Evolutionary conservation across 2,113 vertebrate genomes (phyloP).

Genomic region (Ovibos moschatus): DNA sequence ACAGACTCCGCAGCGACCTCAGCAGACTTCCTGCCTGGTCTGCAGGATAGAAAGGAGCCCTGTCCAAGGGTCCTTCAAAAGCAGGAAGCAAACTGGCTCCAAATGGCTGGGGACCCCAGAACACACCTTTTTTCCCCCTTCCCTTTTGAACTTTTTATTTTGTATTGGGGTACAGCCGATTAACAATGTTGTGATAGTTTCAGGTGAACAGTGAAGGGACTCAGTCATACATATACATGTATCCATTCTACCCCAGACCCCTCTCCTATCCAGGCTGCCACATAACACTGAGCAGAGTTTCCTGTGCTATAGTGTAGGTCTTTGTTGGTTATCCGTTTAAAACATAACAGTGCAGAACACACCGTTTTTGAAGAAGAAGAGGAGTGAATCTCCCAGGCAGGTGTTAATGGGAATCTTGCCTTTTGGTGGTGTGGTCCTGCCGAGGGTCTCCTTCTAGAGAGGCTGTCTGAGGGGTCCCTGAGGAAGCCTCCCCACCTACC

Average conservation of each 20-base stretch:
- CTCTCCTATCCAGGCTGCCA: not conserved
- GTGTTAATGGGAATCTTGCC: not conserved
- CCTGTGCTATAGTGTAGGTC: not conserved
- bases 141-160: not conserved
- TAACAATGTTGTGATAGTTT: not conserved
- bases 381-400: rapidly evolving
- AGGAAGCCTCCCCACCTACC: too few species aligned
- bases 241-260: not conserved
- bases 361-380: not conserved
- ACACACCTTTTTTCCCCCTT: not conserved
- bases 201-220: not conserved
- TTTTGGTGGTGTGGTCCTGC: not conserved
- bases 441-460: not conserved
- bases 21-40: rapidly evolving
- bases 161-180: not conserved
- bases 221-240: not conserved
- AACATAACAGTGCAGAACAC: not conserved
- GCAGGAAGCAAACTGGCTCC: not conserved
- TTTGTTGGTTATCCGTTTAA: not conserved
- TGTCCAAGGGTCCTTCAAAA: not conserved
- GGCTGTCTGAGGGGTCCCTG: not conserved
- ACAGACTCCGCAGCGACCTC: not conserved
- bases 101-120: not conserved
- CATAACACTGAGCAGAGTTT: not conserved
- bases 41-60: not conserved